Conservation (phyloP, 1,140 invertebrate genomes). For the Drosophila biarmipes region DNA sequence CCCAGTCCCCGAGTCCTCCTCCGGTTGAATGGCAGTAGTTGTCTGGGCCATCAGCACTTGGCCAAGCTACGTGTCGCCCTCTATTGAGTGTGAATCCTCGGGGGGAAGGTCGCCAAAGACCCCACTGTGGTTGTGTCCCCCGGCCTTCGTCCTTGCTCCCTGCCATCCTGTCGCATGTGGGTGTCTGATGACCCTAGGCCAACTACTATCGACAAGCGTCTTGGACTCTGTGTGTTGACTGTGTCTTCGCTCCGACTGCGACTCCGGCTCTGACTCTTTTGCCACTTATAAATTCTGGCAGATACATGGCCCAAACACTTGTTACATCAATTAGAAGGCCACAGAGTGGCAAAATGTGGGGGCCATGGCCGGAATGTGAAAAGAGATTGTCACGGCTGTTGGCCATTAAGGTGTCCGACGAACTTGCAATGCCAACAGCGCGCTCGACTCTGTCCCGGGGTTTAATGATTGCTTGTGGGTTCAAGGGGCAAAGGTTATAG, state of each 20-base stretch:
- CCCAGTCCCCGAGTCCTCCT: slow-evolving; percentile 9
- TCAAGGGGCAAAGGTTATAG: slow-evolving; percentile 12
- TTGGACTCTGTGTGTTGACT: slow-evolving; percentile 46
- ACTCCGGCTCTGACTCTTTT: slow-evolving; percentile 64
- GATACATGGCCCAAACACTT: slow-evolving; percentile 83
- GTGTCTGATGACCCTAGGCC: slow-evolving; percentile 65
- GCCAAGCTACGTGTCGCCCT: slow-evolving; percentile 65
- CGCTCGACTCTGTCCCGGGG: slow-evolving; percentile 32
- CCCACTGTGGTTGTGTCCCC: slow-evolving; percentile 4
- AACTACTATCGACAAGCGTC: slow-evolving; percentile 77
- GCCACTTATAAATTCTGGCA: slow-evolving; percentile 80
- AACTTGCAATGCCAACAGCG: slow-evolving; percentile 49
- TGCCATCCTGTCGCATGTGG: neutral
- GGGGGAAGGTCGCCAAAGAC: slow-evolving; percentile 23
- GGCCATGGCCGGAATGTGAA: slow-evolving; percentile 57
- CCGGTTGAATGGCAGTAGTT: slow-evolving; percentile 61
- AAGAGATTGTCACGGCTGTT: slow-evolving; percentile 54
- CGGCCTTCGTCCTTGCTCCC: slow-evolving; percentile 1
- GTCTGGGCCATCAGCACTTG: slow-evolving; percentile 78
- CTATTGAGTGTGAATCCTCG: slow-evolving; percentile 75
- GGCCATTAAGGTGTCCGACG: slow-evolving; percentile 57
- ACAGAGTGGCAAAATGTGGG: slow-evolving; percentile 62
- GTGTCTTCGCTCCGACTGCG: slow-evolving; percentile 35
- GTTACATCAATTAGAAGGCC: slow-evolving; percentile 83
- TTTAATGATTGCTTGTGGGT: slow-evolving; percentile 52